Conservation (phyloP, 2,113 vertebrate genomes). For the Brachirus orientalis region DNA sequence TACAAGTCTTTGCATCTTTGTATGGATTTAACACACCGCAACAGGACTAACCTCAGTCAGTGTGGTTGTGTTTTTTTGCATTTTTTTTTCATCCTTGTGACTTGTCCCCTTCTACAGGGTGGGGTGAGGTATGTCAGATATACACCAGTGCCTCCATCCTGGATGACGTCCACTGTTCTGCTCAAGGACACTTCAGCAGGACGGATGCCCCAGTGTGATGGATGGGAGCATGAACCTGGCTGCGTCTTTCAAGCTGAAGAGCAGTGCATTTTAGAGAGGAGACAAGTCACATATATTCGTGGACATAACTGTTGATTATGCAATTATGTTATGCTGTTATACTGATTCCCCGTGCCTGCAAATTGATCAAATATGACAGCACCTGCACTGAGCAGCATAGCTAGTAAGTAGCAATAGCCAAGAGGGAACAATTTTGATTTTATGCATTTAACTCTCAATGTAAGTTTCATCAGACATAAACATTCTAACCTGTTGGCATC, state of each 20-base stretch:
- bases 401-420: conserved; percentile 52
- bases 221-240: conserved; percentile 7
- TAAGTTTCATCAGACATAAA: not conserved
- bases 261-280: not conserved
- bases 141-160: conserved; percentile 15
- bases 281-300: too few relatives aligned
- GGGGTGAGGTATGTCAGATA: not conserved
- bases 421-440: not conserved
- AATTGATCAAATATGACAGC: not conserved
- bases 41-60: too few relatives aligned
- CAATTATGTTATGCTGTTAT: not conserved
- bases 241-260: conserved; percentile 12
- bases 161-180: conserved; percentile 35
- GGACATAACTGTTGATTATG: too few relatives aligned
- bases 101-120: not conserved
- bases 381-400: conserved; percentile 28
- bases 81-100: not conserved
- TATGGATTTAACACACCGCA: too few relatives aligned
- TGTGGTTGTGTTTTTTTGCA: not conserved
- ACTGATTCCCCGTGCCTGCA: not conserved
- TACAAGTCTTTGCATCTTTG: too few relatives aligned
- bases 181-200: conserved; percentile 64
- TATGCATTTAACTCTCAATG: not conserved
- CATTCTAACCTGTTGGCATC: conserved; percentile 30
- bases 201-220: conserved; percentile 30